These are phyloP conservation scores for Melieria picta DNA, from an alignment of 2,888 invertebrate species.

Conservation along the genomic window DNA sequence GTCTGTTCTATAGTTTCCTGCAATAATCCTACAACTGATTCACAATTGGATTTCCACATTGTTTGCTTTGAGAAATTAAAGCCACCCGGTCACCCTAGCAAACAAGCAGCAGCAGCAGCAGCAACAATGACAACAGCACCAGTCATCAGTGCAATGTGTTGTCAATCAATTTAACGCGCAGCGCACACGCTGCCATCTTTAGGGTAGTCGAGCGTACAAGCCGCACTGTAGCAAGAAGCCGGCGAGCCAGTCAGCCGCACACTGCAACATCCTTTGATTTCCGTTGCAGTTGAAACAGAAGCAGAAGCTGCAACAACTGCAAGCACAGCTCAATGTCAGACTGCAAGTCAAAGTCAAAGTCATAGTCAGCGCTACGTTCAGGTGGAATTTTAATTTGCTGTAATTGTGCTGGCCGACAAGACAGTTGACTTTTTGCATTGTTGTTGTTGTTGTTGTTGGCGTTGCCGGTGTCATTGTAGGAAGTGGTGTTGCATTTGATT, in stretches of 20 bases:
- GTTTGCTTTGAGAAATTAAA: too few species aligned
- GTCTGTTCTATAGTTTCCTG: too few species aligned
- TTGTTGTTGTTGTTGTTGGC: background rate
- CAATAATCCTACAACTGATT: too few species aligned
- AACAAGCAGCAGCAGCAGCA: background rate
- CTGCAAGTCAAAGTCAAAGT: background rate
- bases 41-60: too few species aligned
- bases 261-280: too few species aligned
- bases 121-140: background rate
- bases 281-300: constrained; percentile 8
- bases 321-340: constrained; percentile 3
- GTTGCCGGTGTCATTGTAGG: background rate
- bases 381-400: constrained; percentile 59
- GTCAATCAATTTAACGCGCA: constrained; percentile 28
- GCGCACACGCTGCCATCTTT: constrained; percentile 24
- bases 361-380: background rate
- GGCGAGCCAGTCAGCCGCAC: too few species aligned
- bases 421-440: background rate
- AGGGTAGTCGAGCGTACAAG: background rate
- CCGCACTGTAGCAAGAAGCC: too few species aligned
- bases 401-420: constrained; percentile 52
- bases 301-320: background rate
- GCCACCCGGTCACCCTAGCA: too few species aligned
- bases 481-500: constrained; percentile 4
- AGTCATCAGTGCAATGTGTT: constrained; percentile 20